A percentile compares a stretch with the other conserved stretches of the same genome.
phyloP scores from a whole-genome alignment of 2,113 vertebrate genomes.

The Indicator indicator region DNA sequence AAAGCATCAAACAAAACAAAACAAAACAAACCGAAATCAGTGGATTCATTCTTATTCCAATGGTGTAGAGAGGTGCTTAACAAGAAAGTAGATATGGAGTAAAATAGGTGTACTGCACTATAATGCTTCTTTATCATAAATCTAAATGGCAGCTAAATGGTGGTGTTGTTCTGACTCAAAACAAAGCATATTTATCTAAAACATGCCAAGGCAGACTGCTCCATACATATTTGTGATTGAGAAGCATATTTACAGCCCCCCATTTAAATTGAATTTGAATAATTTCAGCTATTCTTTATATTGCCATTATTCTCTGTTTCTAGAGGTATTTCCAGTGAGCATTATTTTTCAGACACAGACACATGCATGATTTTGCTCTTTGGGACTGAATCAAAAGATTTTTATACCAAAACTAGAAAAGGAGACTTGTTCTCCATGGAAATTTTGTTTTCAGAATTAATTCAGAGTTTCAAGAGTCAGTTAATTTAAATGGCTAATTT shows the following conservation, averaged over 20 bases:
- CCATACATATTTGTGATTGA: not conserved
- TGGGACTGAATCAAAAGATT: not conserved
- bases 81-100: not conserved
- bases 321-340: not conserved
- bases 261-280: not conserved
- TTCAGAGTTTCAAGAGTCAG: not conserved
- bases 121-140: not conserved
- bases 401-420: not conserved
- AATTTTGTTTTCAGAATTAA: not conserved
- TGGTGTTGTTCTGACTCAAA: not conserved
- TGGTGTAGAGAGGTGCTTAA: not conserved
- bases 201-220: not conserved
- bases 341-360: not conserved
- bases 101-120: not conserved
- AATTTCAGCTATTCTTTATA: not conserved
- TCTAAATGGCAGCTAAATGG: not conserved
- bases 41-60: not conserved
- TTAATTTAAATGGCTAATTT: conserved; percentile 5
- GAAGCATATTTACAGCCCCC: not conserved
- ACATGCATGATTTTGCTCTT: not conserved
- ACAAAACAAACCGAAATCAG: not conserved
- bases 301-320: not conserved
- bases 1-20: not conserved
- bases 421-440: not conserved
- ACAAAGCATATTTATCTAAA: not conserved